phyloP scores from a whole-genome alignment of 2,113 vertebrate species.

The Actinemys pallida region DNA sequence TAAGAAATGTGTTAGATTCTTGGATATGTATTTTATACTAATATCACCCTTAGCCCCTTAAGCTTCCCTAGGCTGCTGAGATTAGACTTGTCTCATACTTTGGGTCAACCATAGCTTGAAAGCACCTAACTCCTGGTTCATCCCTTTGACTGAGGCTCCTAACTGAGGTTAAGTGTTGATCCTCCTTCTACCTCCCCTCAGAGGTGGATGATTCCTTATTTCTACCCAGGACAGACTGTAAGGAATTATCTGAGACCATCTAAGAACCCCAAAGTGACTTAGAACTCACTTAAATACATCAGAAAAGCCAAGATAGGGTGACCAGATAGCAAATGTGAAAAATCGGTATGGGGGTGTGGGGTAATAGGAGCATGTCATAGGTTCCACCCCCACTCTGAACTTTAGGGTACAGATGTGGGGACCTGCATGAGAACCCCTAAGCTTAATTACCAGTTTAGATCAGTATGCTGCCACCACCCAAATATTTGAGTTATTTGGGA shows the following conservation, averaged over 20 bases:
- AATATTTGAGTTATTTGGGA: too few species aligned
- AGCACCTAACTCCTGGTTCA: background rate
- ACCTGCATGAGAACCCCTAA: too few species aligned
- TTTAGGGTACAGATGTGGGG: too few species aligned
- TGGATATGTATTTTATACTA: background rate
- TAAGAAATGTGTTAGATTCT: background rate
- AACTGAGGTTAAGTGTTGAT: background rate
- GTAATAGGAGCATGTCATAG: too few species aligned
- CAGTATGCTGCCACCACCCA: too few species aligned
- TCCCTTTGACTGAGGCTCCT: background rate
- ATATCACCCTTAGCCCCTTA: background rate
- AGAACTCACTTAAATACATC: background rate
- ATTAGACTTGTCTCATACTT: background rate
- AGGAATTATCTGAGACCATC: background rate
- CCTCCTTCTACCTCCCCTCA: background rate
- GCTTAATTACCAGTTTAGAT: too few species aligned
- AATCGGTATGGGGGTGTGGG: too few species aligned
- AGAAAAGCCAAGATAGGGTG: background rate
- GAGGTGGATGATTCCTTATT: background rate
- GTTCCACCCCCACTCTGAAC: too few species aligned
- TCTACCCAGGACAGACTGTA: background rate
- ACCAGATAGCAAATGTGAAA: too few species aligned
- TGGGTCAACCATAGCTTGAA: background rate
- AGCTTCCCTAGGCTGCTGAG: background rate
- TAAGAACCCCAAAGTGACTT: background rate